These are phyloP conservation scores for Cataglyphis albicans DNA, from an alignment of 2,888 invertebrate species.

Conservation along the genomic window DNA sequence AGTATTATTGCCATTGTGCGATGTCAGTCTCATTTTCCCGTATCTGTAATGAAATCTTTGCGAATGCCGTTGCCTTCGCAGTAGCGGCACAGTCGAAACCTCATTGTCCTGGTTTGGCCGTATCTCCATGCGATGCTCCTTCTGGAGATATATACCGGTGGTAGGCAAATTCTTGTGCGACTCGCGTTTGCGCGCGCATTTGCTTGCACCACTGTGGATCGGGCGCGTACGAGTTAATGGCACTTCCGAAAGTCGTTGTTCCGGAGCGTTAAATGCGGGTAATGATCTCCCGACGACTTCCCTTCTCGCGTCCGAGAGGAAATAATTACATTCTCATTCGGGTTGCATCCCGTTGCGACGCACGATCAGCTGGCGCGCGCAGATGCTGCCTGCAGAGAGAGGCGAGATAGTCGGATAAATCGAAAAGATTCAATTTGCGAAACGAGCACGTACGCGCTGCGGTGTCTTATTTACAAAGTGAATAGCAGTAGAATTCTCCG, in stretches of 20 bases:
- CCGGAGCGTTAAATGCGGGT: slow-evolving; percentile 57
- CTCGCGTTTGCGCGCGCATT: slow-evolving; percentile 33
- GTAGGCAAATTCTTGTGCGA: slow-evolving; percentile 52
- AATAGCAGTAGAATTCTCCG: slow-evolving; percentile 17
- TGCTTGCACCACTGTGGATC: slow-evolving; percentile 29
- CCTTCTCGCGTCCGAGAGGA: slow-evolving; percentile 45
- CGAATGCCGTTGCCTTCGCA: slow-evolving; percentile 51
- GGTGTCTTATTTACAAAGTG: slow-evolving; percentile 39
- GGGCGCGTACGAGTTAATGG: slow-evolving; percentile 55
- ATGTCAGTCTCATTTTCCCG: slow-evolving; percentile 79
- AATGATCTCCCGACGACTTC: slow-evolving; percentile 59
- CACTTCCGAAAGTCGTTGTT: slow-evolving; percentile 65
- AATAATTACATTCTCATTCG: slow-evolving; percentile 59
- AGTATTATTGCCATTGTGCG: slow-evolving; percentile 79
- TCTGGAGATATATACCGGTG: slow-evolving; percentile 53
- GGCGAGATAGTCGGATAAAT: slow-evolving; percentile 19
- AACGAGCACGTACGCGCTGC: background rate
- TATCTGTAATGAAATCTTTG: slow-evolving; percentile 84
- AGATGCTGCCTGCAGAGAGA: background rate
- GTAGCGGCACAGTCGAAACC: slow-evolving; percentile 51
- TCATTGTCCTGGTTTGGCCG: slow-evolving; percentile 58
- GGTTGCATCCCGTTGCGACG: slow-evolving; percentile 13
- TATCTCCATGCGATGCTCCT: slow-evolving; percentile 50
- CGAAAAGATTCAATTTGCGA: slow-evolving; percentile 36
- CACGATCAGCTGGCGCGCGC: slow-evolving; percentile 17